Evolutionary conservation across 2,113 vertebrate genomes (phyloP).

Genomic region (Ifrita kowaldi): DNA sequence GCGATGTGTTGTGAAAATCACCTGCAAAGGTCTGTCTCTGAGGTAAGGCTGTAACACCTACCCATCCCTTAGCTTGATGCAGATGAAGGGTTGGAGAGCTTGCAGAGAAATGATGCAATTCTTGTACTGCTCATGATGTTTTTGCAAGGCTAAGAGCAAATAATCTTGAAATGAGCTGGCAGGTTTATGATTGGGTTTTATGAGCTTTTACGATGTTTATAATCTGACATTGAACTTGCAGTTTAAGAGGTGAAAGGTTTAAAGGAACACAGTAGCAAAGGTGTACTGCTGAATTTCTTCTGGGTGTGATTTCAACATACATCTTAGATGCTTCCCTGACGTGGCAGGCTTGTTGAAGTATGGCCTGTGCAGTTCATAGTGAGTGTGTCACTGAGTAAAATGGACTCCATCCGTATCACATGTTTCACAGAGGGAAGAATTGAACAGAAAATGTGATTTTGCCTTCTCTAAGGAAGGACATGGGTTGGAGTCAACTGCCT

Average conservation of each 20-base stretch:
- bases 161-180: constrained; percentile 53
- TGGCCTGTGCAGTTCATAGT: not conserved
- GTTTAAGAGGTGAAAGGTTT: constrained; percentile 64
- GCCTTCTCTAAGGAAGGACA: not conserved
- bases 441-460: not conserved
- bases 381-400: not conserved
- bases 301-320: not conserved
- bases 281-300: not conserved
- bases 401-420: not conserved
- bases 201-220: constrained; percentile 61
- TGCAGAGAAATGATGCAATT: not conserved
- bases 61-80: not conserved
- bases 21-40: not conserved
- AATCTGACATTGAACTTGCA: constrained; percentile 54
- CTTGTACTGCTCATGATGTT: not conserved
- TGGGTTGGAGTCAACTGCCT: not conserved
- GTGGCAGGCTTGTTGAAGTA: not conserved
- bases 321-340: not conserved
- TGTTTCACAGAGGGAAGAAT: not conserved
- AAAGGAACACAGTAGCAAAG: constrained; percentile 46
- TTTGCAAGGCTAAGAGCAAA: constrained; percentile 41
- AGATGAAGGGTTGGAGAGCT: not conserved
- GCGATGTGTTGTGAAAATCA: not conserved
- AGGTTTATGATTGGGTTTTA: constrained; percentile 61
- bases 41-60: not conserved